Conservation (phyloP, 2,113 vertebrate species). For the Aix galericulata region DNA sequence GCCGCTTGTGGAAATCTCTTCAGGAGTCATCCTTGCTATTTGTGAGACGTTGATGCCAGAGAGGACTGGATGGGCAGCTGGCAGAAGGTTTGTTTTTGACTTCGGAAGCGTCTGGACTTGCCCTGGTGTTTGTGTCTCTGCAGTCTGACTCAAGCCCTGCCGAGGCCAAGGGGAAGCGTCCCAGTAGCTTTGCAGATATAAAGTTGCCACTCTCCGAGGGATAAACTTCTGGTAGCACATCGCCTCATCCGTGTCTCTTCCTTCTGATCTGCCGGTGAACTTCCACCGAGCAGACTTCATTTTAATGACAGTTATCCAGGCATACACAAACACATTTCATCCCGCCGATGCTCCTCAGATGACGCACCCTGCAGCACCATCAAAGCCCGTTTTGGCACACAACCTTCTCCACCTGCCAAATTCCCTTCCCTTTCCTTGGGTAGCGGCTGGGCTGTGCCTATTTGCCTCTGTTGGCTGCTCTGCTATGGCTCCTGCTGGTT, state of each 20-base stretch:
- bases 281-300: not conserved
- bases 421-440: not conserved
- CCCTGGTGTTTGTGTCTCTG: constrained; percentile 45
- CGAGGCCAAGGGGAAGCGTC: constrained; percentile 52
- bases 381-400: not conserved
- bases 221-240: not conserved
- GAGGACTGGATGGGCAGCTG: constrained; percentile 48
- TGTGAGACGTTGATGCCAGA: not conserved
- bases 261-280: not conserved
- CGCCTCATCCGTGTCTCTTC: not conserved
- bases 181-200: not conserved
- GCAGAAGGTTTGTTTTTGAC: constrained; percentile 55
- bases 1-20: not conserved
- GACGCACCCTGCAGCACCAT: not conserved
- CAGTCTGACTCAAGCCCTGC: constrained; percentile 54
- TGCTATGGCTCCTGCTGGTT: not conserved
- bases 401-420: not conserved
- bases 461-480: not conserved
- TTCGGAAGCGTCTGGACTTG: constrained; percentile 48
- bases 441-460: not conserved
- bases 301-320: not conserved
- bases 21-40: not conserved
- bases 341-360: not conserved
- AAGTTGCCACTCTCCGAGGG: constrained; percentile 26
- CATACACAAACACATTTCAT: not conserved